Evolutionary conservation across 35 echinoderm and acorn worm species (phyloP).

Genomic region (Eucidaris tribuloides): DNA sequence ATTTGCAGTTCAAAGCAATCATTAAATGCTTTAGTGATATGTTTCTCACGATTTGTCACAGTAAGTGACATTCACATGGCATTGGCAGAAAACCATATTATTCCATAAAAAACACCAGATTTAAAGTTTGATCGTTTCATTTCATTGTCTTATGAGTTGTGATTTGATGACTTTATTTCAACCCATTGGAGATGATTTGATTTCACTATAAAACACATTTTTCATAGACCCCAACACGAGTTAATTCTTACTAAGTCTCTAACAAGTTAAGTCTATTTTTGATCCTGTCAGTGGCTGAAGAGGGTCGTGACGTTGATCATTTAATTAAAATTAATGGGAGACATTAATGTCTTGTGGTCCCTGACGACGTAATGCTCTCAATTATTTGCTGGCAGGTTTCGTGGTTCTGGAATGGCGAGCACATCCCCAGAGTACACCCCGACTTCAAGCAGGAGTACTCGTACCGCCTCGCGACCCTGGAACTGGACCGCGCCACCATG

Average conservation of each 20-base stretch:
- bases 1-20: too few species aligned
- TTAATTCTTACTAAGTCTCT: too few species aligned
- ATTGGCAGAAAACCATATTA: too few species aligned
- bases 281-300: not conserved
- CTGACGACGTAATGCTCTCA: not conserved
- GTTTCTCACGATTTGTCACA: too few species aligned
- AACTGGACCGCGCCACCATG: conserved; percentile 53
- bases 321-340: not conserved
- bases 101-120: not conserved
- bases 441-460: conserved; percentile 83
- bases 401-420: conserved; percentile 83
- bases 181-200: too few species aligned
- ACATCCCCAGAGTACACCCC: conserved; percentile 40
- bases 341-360: not conserved
- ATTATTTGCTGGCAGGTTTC: conserved; percentile 43
- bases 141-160: not conserved
- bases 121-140: not conserved
- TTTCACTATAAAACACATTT: too few species aligned
- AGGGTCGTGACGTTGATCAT: not conserved
- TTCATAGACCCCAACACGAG: too few species aligned
- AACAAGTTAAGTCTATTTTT: not conserved
- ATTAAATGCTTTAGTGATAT: too few species aligned
- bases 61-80: too few species aligned
- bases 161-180: not conserved
- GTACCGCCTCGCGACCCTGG: conserved; percentile 68